Conservation (phyloP, 30 jellyfish, hydroid and myxozoan genomes). For the Mastigias papua region DNA sequence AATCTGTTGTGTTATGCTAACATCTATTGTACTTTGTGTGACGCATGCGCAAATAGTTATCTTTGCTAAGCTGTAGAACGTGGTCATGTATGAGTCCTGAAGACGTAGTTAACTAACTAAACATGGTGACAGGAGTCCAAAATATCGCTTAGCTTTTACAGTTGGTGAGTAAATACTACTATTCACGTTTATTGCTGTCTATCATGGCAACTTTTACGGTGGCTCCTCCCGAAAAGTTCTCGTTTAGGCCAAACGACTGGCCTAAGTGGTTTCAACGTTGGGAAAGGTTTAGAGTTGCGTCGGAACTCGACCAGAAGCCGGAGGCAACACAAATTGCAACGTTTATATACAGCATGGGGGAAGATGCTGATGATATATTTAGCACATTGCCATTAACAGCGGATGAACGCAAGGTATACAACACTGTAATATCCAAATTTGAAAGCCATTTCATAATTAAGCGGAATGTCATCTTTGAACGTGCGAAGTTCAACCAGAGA, state of each 20-base stretch:
- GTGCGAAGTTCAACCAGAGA: conserved; percentile 14
- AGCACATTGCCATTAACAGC: neutral
- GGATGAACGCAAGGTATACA: conserved; percentile 3
- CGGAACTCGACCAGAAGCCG: conserved; percentile 23
- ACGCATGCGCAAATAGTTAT: too few relatives aligned
- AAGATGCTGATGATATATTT: conserved; percentile 41
- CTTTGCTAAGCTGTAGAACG: too few relatives aligned
- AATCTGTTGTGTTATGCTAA: too few relatives aligned
- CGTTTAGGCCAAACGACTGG: conserved; percentile 41
- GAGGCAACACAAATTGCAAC: conserved; percentile 18
- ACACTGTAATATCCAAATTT: conserved; percentile 6
- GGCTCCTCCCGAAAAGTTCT: conserved; percentile 33
- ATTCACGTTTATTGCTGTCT: too few relatives aligned
- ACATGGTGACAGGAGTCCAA: neutral
- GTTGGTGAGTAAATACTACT: too few relatives aligned
- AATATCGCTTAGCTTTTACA: neutral
- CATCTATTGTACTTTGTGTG: too few relatives aligned
- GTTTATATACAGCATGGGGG: conserved; percentile 48
- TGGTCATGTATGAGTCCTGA: too few relatives aligned
- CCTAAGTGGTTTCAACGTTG: conserved; percentile 10
- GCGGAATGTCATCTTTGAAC: conserved; percentile 27
- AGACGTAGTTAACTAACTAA: too few relatives aligned
- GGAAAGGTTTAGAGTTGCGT: conserved; percentile 22
- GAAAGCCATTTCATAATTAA: conserved; percentile 13
- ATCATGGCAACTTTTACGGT: conserved; percentile 48